phyloP scores from a whole-genome alignment of 2,888 invertebrate genomes.

The Drymonia ruficornis region DNA sequence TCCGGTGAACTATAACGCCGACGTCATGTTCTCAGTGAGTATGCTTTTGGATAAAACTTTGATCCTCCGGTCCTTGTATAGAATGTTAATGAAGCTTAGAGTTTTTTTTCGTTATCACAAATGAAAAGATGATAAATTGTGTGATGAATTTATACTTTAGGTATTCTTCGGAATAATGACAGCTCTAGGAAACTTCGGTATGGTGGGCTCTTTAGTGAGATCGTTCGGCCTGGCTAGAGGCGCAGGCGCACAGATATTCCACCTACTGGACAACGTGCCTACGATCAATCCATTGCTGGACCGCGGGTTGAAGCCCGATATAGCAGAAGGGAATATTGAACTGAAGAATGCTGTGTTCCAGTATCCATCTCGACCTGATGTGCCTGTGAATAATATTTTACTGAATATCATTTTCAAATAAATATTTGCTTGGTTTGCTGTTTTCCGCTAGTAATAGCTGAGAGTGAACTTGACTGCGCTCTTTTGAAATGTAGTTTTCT shows the following conservation, averaged over 20 bases:
- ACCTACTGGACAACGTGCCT: conserved; percentile 88
- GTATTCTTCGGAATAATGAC: conserved; percentile 84
- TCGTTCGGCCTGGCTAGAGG: conserved; percentile 91
- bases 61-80: no score
- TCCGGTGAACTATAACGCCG: conserved; percentile 81
- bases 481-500: no score
- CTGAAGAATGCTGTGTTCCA: conserved; percentile 89
- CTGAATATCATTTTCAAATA: no score
- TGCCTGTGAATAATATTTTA: conserved; percentile 77
- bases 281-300: conserved; percentile 87
- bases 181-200: conserved; percentile 44
- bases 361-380: conserved; percentile 91
- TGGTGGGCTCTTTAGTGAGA: conserved; percentile 75
- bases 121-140: no score
- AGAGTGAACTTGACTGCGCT: no score
- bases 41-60: not conserved
- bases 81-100: no score
- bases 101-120: no score
- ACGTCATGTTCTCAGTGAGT: conserved; percentile 88
- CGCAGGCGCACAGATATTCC: conserved; percentile 89
- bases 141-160: conserved; percentile 22
- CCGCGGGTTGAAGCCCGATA: conserved; percentile 82
- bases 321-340: conserved; percentile 86
- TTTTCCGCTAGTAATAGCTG: no score
- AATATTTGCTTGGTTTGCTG: no score